These are phyloP conservation scores for Electrona antarctica DNA, from an alignment of 2,113 vertebrate genomes.

Conservation along the genomic window DNA sequence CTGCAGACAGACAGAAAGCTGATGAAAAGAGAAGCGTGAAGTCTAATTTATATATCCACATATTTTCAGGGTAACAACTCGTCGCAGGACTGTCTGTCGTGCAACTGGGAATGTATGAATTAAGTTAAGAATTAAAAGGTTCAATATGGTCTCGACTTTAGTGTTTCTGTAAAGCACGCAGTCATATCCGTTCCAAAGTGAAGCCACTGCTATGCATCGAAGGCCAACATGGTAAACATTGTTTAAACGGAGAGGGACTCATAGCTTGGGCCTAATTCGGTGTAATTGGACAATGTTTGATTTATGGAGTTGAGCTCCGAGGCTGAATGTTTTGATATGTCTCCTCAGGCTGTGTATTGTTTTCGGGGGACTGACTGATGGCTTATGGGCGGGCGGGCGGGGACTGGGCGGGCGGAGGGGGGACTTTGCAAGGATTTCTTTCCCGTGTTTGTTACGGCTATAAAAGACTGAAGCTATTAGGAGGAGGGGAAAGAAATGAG, in stretches of 20 bases:
- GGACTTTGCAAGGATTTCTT: slow-evolving; percentile 26
- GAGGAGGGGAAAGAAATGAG: background rate
- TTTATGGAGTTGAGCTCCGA: slow-evolving; percentile 27
- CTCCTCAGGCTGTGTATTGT: slow-evolving; percentile 32
- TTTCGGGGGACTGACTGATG: slow-evolving; percentile 42
- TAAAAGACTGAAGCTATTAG: slow-evolving; percentile 17
- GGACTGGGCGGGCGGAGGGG: slow-evolving; percentile 38
- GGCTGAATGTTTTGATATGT: slow-evolving; percentile 29
- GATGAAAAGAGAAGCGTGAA: background rate
- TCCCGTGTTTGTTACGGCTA: slow-evolving; percentile 36
- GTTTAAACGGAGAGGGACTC: slow-evolving; percentile 21
- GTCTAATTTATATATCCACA: no score
- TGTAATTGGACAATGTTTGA: slow-evolving; percentile 39
- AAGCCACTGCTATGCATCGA: background rate
- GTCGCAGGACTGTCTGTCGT: no score
- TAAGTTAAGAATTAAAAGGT: no score
- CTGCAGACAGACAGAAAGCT: background rate
- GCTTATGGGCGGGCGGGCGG: slow-evolving; percentile 37
- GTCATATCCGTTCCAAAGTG: background rate
- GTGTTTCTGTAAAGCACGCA: background rate
- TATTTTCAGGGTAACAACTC: no score
- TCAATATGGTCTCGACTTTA: no score
- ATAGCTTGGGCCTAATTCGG: slow-evolving; percentile 14
- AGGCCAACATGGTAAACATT: slow-evolving; percentile 16
- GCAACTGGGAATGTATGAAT: no score